Base-by-base conservation (phyloP, 2,113 vertebrate genomes). In the Suricata suricatta region DNA sequence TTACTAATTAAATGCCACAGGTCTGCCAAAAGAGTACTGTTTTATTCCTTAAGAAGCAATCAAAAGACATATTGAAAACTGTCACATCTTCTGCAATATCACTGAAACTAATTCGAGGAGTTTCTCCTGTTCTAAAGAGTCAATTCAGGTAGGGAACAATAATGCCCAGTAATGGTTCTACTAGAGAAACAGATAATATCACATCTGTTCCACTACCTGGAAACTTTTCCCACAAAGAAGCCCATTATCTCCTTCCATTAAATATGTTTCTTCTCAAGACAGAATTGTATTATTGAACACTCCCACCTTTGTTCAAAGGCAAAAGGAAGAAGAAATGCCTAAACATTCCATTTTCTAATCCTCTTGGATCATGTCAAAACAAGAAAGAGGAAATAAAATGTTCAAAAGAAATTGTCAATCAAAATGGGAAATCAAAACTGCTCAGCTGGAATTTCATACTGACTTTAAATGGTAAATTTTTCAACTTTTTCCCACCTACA, bases 261-360 rank as follows among this genome's bases (percentile, higher is more conserved):
- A 87, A 29, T 57, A 57, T 9, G 41, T n/a, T 95, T 88, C 71
- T 89, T 95, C 86, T 88, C 77, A 82, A 92, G 50, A 77, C 25
- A 72, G 25, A 95, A 84, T 68, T 84, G 31, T 16, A 72, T 50
- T 77, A 90, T 5, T 50, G 33, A 88, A 88, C 41, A 93, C 35
- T 74, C 68, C 44, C 47, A 95, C 13, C 52, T 91, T 90, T 91
- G 88, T 93, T 94, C 81, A 90, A 94, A 54, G 47, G 72, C 92
- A 94, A 89, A 94, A 38, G 44, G 44, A 92, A 94, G 71, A 94
- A 94, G 88, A 95, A 96, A 97, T 72, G 74, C n/a, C 85, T 95
- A 80, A 90, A 88, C 13, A 68, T 47, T 90, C 21, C 7, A 63
- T 91, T 88, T 79, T 83, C 86, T 96, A 97, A 91, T 93, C 71